Evolutionary conservation across 2,113 vertebrate genomes (phyloP), one percentile per base, ranked within the genome.

Genomic region (Epinephelus fuscoguttatus): DNA sequence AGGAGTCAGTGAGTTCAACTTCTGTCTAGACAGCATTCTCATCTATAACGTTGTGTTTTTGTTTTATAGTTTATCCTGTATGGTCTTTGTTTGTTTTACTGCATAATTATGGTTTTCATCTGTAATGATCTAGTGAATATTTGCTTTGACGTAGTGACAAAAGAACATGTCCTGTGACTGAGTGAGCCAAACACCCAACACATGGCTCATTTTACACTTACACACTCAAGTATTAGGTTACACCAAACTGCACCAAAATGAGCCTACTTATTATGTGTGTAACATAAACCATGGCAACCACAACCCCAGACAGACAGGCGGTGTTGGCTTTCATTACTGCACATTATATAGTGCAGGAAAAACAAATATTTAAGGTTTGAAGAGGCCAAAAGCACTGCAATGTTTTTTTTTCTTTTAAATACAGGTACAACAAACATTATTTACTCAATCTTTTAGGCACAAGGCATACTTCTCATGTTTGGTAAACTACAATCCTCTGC

Each of bases 151-250:
- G 33, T 15, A 5, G 61, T 37, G 53, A 84, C 62, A 80, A 59
- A 69, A 70, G 25, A 85, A 63, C 73, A 67, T 47, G 50, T 71
- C 47, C 33, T 64, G 53, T 27, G 52, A 68, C 25, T 25, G 33
- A 30, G 59, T 61, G 14, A 55, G 25, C 49, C 50, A 75, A 87
- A 49, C 79, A 87, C 60, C 81, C 84, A 47, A 82, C 50, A 75
- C 52, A 60, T 7, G 62, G 72, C 33, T 92, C 78, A 82, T n/a
- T 70, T 90, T 93, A 82, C 84, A 83, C 70, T 70, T 74, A 64
- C 30, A 30, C 30, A 30, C 49, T 42, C 59, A 47, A 17, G 70
- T 75, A 61, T 81, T 10, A 78, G 17, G 61, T 89, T 87, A 80
- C 84, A 73, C 21, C 50, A 72, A 66, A 55, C 55, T 17, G 61